A percentile compares a stretch with the other conserved stretches of the same genome.
These are phyloP conservation scores for Drosophila takahashii DNA, from an alignment of 1,140 invertebrate species.

Conservation along the genomic window DNA sequence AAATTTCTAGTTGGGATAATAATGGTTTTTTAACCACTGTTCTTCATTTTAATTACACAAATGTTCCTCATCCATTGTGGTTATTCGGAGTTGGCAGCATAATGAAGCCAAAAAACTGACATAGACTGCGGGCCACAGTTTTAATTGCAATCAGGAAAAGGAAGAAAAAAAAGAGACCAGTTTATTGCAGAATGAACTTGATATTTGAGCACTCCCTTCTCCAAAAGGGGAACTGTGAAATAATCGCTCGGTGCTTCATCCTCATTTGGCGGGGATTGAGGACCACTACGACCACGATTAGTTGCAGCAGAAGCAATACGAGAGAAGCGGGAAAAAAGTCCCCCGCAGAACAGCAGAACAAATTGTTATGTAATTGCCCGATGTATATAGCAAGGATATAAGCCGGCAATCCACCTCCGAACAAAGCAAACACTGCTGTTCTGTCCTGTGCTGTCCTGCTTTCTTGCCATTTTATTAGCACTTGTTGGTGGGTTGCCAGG, in stretches of 20 bases:
- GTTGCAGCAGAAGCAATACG: slow-evolving; percentile 18
- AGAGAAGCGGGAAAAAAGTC: no score
- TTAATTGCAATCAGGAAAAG: slow-evolving; percentile 26
- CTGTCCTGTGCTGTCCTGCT: slow-evolving; percentile 5
- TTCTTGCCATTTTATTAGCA: slow-evolving; percentile 56
- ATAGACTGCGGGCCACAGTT: slow-evolving; percentile 34
- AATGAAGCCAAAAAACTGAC: slow-evolving; percentile 43
- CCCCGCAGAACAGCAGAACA: slow-evolving; percentile 19
- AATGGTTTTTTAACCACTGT: neutral
- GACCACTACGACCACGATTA: slow-evolving; percentile 34
- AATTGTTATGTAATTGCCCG: slow-evolving; percentile 62
- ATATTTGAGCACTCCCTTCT: slow-evolving; percentile 18
- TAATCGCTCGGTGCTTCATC: slow-evolving; percentile 26
- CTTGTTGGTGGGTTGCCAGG: slow-evolving; percentile 37
- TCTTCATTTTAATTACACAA: slow-evolving; percentile 44
- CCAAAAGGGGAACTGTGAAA: slow-evolving; percentile 8
- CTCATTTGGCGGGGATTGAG: slow-evolving; percentile 22
- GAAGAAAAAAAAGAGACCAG: neutral
- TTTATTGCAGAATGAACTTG: slow-evolving; percentile 23
- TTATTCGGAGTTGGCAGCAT: slow-evolving; percentile 30
- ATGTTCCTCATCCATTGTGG: slow-evolving; percentile 32
- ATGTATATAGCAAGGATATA: slow-evolving; percentile 27
- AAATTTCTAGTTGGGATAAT: neutral
- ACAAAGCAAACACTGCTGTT: slow-evolving; percentile 15
- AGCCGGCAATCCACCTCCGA: slow-evolving; percentile 8